These are phyloP conservation scores for Conus canariensis DNA, from an alignment of 2,888 invertebrate genomes.

Conservation along the genomic window DNA sequence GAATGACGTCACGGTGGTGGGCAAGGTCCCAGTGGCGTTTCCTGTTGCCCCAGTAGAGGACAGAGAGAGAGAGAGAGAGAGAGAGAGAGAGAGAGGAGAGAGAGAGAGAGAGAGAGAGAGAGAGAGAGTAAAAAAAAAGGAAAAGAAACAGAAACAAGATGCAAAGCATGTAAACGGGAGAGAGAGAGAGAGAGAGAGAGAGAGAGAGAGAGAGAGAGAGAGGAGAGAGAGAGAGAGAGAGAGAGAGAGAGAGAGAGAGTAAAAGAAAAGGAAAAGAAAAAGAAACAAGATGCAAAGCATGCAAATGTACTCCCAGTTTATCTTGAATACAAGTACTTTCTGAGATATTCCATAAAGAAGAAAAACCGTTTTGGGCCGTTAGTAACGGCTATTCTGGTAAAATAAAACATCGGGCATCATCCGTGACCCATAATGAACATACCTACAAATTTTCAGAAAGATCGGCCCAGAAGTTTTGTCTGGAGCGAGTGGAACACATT, in stretches of 20 bases:
- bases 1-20: conserved; percentile 71
- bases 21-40: conserved; percentile 74
- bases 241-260: conserved; percentile 25
- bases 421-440: too few species aligned
- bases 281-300: background rate
- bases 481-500: too few species aligned
- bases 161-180: background rate
- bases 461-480: too few species aligned
- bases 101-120: conserved; percentile 29
- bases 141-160: background rate
- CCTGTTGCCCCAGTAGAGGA: conserved; percentile 57
- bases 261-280: too few species aligned
- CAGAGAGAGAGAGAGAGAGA: background rate
- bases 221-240: conserved; percentile 32
- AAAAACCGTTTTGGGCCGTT: too few species aligned
- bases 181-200: background rate
- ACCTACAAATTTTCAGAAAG: too few species aligned
- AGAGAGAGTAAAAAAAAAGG: background rate
- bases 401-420: too few species aligned
- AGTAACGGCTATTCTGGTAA: too few species aligned
- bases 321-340: too few species aligned
- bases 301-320: too few species aligned
- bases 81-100: conserved; percentile 28
- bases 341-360: too few species aligned
- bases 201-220: conserved; percentile 29